Evolutionary conservation across 2,113 vertebrate species (phyloP).

Genomic region (Heloderma charlesbogerti): DNA sequence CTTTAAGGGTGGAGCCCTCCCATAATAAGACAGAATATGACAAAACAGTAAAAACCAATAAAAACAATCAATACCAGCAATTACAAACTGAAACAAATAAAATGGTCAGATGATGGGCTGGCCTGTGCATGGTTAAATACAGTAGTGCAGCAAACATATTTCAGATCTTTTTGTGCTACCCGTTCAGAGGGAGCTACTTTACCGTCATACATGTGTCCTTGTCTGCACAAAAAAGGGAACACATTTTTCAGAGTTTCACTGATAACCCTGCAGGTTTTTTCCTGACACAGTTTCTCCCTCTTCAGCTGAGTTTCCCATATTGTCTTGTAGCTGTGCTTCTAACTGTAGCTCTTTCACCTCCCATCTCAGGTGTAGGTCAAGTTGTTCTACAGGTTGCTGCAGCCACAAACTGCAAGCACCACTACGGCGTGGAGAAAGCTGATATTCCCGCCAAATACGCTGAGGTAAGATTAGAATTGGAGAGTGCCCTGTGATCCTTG

Average conservation of each 20-base stretch:
- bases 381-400: conserved; percentile 99
- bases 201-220: not conserved
- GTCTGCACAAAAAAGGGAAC: not conserved
- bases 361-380: conserved; percentile 91
- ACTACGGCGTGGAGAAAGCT: conserved; percentile 98
- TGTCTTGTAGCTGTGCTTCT: not conserved
- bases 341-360: not conserved
- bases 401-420: conserved; percentile 97
- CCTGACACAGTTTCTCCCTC: not conserved
- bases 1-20: no score
- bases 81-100: no score
- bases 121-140: no score
- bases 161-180: no score
- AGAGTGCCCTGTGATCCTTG: not conserved
- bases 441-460: conserved; percentile 98
- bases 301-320: not conserved
- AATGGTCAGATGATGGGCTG: no score
- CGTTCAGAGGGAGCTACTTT: no score
- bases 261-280: not conserved
- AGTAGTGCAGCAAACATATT: no score
- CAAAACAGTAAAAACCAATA: no score
- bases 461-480: conserved; percentile 81
- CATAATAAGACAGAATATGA: no score
- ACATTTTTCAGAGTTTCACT: not conserved
- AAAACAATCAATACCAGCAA: no score